These are phyloP conservation scores for Neosilurus mollespiculum DNA, from an alignment of 2,797 vertebrate species.

Conservation along the genomic window DNA sequence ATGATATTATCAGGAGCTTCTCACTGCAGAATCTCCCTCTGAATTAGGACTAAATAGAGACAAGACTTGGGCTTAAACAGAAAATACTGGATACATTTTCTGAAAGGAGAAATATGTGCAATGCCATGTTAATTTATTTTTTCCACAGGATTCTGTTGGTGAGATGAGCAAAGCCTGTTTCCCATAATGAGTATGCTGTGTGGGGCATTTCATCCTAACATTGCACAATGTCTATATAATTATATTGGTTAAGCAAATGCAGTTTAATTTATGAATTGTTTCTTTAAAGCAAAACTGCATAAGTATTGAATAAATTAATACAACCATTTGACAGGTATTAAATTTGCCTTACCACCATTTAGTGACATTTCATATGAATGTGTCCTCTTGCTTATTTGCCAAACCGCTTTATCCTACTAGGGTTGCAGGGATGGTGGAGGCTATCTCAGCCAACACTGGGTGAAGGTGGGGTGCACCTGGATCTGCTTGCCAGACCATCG, in stretches of 20 bases:
- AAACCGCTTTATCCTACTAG: no score
- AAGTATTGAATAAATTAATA: neutral
- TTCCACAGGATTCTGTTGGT: neutral
- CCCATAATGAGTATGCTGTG: neutral
- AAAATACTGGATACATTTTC: conserved; percentile 1
- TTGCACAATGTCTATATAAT: neutral
- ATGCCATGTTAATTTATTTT: neutral
- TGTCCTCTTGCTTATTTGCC: no score
- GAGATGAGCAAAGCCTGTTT: neutral
- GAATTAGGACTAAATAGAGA: conserved; percentile 48
- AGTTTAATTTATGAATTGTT: neutral
- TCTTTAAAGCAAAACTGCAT: neutral
- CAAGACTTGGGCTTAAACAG: conserved; percentile 29
- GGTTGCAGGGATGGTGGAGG: no score
- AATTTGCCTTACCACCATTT: neutral
- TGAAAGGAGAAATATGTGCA: neutral
- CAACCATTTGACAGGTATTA: neutral
- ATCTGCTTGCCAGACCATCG: no score
- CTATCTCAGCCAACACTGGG: no score
- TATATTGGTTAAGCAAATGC: neutral
- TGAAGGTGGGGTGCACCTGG: no score
- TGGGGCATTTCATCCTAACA: neutral
- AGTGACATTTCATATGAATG: neutral
- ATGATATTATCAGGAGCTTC: conserved; percentile 66
- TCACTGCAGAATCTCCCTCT: conserved; percentile 45